phyloP scores from a whole-genome alignment of 2,113 vertebrate genomes.

The Theropithecus gelada region DNA sequence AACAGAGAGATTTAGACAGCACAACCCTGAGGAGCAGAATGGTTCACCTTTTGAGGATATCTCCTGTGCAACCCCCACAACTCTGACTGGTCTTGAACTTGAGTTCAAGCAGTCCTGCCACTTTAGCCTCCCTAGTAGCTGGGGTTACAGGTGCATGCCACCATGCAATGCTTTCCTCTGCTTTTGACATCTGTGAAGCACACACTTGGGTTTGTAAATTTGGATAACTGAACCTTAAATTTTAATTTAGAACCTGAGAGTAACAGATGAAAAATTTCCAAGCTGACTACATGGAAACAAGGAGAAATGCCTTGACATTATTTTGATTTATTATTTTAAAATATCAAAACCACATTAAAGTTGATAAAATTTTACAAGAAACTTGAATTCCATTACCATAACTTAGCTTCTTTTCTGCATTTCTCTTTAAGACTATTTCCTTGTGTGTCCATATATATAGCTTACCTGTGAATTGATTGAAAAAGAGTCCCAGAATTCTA shows the following conservation, averaged over 20 bases:
- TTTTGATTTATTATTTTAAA: neutral
- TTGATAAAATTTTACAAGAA: conserved; percentile 21
- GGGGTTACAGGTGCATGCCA: neutral
- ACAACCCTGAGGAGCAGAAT: neutral
- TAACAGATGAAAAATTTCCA: conserved; percentile 40
- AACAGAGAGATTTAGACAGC: neutral
- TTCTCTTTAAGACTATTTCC: neutral
- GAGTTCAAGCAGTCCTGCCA: neutral
- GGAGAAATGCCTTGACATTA: conserved; percentile 40
- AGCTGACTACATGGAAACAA: conserved; percentile 24
- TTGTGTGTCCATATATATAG: neutral
- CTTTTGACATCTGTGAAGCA: conserved; percentile 8
- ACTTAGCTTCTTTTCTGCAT: neutral
- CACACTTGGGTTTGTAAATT: neutral
- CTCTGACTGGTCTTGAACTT: neutral
- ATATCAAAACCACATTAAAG: neutral
- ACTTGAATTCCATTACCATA: neutral
- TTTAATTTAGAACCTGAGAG: neutral
- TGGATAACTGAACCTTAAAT: conserved; percentile 13
- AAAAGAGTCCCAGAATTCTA: conserved; percentile 9
- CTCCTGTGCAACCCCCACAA: neutral
- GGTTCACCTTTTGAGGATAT: neutral
- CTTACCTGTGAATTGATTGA: neutral
- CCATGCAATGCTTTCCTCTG: neutral
- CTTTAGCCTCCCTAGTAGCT: neutral